A percentile compares a stretch with the other conserved stretches of the same genome.
These are phyloP conservation scores for Aptenodytes forsteri DNA, from an alignment of 2,113 vertebrate genomes.

Conservation along the genomic window DNA sequence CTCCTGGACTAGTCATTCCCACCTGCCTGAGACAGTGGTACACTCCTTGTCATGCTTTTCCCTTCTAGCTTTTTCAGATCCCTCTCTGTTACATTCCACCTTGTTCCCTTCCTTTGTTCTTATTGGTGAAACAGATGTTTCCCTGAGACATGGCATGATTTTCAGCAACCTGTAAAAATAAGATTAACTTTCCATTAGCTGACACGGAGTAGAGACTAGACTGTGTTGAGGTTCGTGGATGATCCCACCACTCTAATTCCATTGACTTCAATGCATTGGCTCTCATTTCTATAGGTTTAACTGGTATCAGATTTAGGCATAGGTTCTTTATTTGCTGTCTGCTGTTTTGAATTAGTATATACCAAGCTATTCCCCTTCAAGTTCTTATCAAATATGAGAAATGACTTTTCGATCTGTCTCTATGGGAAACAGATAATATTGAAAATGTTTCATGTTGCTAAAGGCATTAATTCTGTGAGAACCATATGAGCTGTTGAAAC, in stretches of 20 bases:
- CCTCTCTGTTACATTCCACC: neutral
- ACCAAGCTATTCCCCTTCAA: neutral
- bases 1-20: neutral
- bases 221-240: neutral
- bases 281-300: neutral
- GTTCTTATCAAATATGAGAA: neutral
- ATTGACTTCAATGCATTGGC: neutral
- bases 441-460: neutral
- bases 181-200: neutral
- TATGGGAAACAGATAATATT: neutral
- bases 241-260: neutral
- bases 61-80: neutral
- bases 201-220: fast-evolving
- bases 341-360: neutral
- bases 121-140: neutral
- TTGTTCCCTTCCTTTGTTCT: neutral
- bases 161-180: neutral
- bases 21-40: neutral
- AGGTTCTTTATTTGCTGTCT: neutral
- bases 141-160: neutral
- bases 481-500: neutral
- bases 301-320: neutral
- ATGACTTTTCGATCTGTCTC: neutral
- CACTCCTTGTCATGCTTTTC: neutral
- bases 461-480: neutral